Conservation (phyloP, 2,888 invertebrate species). For the Andrena fulva region DNA sequence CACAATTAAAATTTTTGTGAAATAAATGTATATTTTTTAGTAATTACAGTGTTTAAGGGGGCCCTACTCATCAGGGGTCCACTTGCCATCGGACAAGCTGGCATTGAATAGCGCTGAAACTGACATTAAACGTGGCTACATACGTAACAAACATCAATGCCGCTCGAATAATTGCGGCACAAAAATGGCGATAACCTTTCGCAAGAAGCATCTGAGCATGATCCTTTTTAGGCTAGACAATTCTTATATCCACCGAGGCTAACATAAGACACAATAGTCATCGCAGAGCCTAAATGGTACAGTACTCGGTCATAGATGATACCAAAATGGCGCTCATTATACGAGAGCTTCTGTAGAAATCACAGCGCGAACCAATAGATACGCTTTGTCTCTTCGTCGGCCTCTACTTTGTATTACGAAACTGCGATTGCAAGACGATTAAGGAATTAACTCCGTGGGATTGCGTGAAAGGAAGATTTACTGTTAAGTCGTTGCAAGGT, state of each 20-base stretch:
- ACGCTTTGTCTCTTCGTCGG: slow-evolving; percentile 7
- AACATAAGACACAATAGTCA: not conserved
- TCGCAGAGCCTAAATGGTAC: not conserved
- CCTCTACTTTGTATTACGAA: slow-evolving; percentile 18
- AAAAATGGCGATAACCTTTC: not conserved
- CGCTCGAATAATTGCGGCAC: not conserved
- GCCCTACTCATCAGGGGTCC: too few relatives aligned
- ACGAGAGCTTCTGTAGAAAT: not conserved
- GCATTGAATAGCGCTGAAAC: too few relatives aligned
- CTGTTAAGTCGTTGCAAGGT: slow-evolving; percentile 27
- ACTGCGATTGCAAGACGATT: slow-evolving; percentile 18
- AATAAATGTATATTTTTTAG: too few relatives aligned
- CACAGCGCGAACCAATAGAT: not conserved
- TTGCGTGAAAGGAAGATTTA: slow-evolving; percentile 18
- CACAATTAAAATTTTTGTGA: too few relatives aligned
- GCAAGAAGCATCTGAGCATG: not conserved
- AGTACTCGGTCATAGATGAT: not conserved
- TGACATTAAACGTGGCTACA: too few relatives aligned
- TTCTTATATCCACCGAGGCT: not conserved
- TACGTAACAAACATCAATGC: not conserved
- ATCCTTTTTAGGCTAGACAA: slow-evolving; percentile 1
- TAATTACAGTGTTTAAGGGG: too few relatives aligned
- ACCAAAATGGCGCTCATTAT: slow-evolving; percentile 23
- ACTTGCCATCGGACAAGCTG: too few relatives aligned
- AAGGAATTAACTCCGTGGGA: slow-evolving; percentile 19